phyloP scores from a whole-genome alignment of 1,140 invertebrate species.

The Lepidostoma basale region DNA sequence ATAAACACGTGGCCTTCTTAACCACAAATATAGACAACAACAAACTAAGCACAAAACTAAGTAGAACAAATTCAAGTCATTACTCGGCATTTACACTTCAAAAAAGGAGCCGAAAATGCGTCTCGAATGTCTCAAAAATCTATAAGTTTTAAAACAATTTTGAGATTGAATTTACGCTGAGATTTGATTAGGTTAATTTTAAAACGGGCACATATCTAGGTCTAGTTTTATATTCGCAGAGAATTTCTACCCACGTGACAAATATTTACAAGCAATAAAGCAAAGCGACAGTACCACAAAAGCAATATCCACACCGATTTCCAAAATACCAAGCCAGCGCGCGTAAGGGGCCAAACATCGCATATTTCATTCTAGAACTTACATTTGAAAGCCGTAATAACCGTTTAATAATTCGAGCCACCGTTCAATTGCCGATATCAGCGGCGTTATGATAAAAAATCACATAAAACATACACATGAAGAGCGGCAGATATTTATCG shows the following conservation, averaged over 20 bases:
- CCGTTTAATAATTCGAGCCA: slow-evolving; percentile 18
- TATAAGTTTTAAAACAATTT: no score
- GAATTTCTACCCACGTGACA: background rate
- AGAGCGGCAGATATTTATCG: slow-evolving; percentile 37
- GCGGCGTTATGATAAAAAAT: background rate
- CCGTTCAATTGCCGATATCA: slow-evolving; percentile 8
- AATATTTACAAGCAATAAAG: slow-evolving; percentile 23
- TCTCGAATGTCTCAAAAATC: no score
- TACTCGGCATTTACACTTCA: no score
- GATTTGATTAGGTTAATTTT: no score
- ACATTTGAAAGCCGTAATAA: slow-evolving; percentile 24
- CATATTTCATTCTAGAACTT: slow-evolving; percentile 32
- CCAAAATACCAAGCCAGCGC: slow-evolving; percentile 13
- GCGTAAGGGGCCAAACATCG: slow-evolving; percentile 16
- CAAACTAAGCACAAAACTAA: slow-evolving; percentile 10
- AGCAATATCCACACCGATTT: slow-evolving; percentile 23
- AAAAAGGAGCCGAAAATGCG: no score
- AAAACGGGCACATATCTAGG: no score
- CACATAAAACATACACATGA: slow-evolving; percentile 30
- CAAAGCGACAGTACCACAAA: slow-evolving; percentile 17
- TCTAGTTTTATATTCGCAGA: no score
- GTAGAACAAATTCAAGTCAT: background rate
- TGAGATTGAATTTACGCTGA: no score
- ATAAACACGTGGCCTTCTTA: slow-evolving; percentile 9
- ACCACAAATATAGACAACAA: background rate